Base-by-base conservation (phyloP, 1,140 invertebrate genomes). In the Camponotus vicinus region DNA sequence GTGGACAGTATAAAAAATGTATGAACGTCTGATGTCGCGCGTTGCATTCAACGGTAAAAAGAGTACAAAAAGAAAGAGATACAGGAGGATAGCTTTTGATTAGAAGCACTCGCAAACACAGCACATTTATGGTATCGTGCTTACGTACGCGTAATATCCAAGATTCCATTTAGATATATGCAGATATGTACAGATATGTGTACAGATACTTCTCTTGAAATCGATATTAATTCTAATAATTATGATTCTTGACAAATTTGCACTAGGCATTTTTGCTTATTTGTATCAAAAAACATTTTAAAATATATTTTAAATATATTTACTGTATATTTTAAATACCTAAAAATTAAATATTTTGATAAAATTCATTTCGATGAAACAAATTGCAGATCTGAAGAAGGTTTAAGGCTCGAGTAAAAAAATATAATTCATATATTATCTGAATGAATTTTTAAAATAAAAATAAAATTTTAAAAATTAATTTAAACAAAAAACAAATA, bases 1-100 rank as follows among this genome's bases (percentile, higher is more conserved):
- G 66, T 75, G 49, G 64, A 75, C 77, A n/a, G 55, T 57, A n/a
- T 89, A 71, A 89, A 89, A 89, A 89, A 89, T 89, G 78, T 21
- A 89, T 55, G 21, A 59, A 40, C 42, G 67, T 2, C 18, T 61
- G 21, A 69, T 40, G 63, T 40, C 45, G 45, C 49, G 9, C 27
- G 40, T 61, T 52, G 69, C 79, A 49, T 61, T 83, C 78, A 70
- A 13, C 64, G 78, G 70, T 32, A 27, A 55, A 55, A 64, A 40
- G 55, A 27, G 18, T 9, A 13, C 18, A 61, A 45, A 66, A 34
- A 86, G 40, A 76, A n/a, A 40, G n/a, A 87, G 34, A 49, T 21
- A 49, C 13, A 77, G 61, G 18, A 2, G 5, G 42, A 45, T 45
- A 49, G 40, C 49, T 70, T 80, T 70, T 15, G 42, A 67, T 66